phyloP scores from a whole-genome alignment of 2,797 vertebrate species.

The Poecilia gillii region DNA sequence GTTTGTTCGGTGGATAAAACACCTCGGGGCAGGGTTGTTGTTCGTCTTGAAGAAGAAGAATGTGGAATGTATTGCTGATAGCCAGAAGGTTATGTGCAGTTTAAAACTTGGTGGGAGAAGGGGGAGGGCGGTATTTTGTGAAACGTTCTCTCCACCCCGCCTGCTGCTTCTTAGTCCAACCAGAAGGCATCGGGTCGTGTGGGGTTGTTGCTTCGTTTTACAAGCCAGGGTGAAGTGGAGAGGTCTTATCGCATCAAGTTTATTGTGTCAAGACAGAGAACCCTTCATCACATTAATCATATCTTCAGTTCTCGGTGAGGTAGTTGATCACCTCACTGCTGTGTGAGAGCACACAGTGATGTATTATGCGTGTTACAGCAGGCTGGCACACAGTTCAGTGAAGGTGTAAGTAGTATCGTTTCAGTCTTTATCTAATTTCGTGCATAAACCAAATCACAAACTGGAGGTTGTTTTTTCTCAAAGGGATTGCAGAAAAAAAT shows the following conservation, averaged over 20 bases:
- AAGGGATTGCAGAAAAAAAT: neutral
- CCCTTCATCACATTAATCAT: constrained; percentile 65
- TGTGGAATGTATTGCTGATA: constrained; percentile 78
- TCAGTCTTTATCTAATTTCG: constrained; percentile 36
- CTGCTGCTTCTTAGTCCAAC: constrained; percentile 63
- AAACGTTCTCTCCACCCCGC: constrained; percentile 65
- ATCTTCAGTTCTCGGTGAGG: constrained; percentile 32
- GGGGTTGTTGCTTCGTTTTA: constrained; percentile 49
- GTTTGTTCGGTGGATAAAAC: constrained; percentile 60
- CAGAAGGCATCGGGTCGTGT: constrained; percentile 62
- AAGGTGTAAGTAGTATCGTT: constrained; percentile 16
- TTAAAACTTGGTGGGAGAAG: constrained; percentile 53
- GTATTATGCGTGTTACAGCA: constrained; percentile 1
- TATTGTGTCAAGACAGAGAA: constrained; percentile 62
- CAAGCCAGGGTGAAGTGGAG: neutral
- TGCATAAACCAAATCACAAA: neutral
- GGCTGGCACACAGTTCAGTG: neutral
- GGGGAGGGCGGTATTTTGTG: constrained; percentile 45
- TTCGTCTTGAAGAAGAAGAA: constrained; percentile 75
- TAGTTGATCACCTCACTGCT: constrained; percentile 57
- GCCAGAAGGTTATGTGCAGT: constrained; percentile 76
- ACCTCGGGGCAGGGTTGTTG: constrained; percentile 73
- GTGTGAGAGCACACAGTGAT: neutral
- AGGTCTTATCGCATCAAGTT: constrained; percentile 63
- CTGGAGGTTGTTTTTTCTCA: neutral